Evolutionary conservation across 2,888 invertebrate genomes (phyloP).

Genomic region (Lasius platythorax): DNA sequence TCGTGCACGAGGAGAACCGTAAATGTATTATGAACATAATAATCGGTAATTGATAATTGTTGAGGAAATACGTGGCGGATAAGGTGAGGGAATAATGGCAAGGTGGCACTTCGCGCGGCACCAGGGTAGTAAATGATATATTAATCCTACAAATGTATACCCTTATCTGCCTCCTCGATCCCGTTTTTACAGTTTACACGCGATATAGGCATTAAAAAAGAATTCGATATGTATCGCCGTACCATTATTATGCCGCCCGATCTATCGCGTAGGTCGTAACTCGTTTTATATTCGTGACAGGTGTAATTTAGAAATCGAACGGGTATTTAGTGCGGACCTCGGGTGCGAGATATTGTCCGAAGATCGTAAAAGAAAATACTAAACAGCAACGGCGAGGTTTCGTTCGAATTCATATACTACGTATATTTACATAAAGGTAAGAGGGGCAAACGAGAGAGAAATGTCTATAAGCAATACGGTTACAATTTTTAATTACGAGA

Average conservation of each 20-base stretch:
- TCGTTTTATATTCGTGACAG: slow-evolving; percentile 53
- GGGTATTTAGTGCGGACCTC: slow-evolving; percentile 29
- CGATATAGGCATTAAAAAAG: slow-evolving; percentile 52
- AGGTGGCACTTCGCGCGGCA: slow-evolving; percentile 10
- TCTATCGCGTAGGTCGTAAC: slow-evolving; percentile 37
- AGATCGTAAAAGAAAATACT: slow-evolving; percentile 23
- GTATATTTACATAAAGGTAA: neutral
- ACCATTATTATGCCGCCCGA: slow-evolving; percentile 43
- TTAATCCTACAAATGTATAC: slow-evolving; percentile 53
- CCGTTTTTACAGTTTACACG: slow-evolving; percentile 47
- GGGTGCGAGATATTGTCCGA: slow-evolving; percentile 29
- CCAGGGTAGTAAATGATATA: slow-evolving; percentile 43
- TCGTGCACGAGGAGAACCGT: slow-evolving; percentile 16
- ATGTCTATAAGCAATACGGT: neutral
- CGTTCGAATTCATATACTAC: neutral
- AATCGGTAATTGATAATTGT: slow-evolving; percentile 57
- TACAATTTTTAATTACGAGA: slow-evolving; percentile 22
- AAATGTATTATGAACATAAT: slow-evolving; percentile 20
- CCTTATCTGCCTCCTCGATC: slow-evolving; percentile 41
- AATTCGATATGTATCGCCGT: slow-evolving; percentile 53
- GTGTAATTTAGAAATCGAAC: slow-evolving; percentile 55
- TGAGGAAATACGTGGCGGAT: slow-evolving; percentile 43
- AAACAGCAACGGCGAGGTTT: slow-evolving; percentile 7
- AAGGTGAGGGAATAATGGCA: slow-evolving; percentile 32
- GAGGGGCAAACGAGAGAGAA: neutral